phyloP scores from a whole-genome alignment of 2,113 vertebrate genomes.

The Myiagra hebetior region DNA sequence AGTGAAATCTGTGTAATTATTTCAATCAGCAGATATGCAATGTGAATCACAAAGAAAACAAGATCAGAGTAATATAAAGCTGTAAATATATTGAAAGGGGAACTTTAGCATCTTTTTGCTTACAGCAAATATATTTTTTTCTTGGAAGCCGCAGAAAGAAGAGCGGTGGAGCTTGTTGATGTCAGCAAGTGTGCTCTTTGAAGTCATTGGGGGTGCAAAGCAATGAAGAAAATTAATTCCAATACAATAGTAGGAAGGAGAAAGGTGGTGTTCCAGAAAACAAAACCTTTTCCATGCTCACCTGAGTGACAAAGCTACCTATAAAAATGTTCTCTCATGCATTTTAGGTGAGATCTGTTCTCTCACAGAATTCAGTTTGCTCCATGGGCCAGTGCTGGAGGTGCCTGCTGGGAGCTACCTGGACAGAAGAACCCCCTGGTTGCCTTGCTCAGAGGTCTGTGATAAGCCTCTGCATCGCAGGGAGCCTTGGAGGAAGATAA shows the following conservation, averaged over 20 bases:
- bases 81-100: not conserved
- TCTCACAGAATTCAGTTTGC: not conserved
- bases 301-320: fast-evolving
- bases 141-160: not conserved
- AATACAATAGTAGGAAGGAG: not conserved
- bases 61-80: not conserved
- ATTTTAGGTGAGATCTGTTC: not conserved
- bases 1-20: slow-evolving; percentile 15
- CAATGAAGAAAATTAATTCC: not conserved
- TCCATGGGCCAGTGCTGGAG: not conserved
- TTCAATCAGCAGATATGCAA: not conserved
- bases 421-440: not conserved
- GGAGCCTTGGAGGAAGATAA: not conserved
- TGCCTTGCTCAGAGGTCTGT: not conserved
- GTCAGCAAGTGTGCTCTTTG: not conserved
- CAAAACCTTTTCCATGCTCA: not conserved
- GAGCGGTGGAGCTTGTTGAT: not conserved
- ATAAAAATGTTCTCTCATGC: not conserved
- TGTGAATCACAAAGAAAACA: slow-evolving; percentile 14
- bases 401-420: not conserved
- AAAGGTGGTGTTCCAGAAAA: not conserved
- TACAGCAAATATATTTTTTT: not conserved
- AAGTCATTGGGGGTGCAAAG: not conserved
- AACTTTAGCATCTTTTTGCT: not conserved
- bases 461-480: not conserved